Base-by-base conservation (phyloP, 2,888 invertebrate species). In the Athalia rosae region DNA sequence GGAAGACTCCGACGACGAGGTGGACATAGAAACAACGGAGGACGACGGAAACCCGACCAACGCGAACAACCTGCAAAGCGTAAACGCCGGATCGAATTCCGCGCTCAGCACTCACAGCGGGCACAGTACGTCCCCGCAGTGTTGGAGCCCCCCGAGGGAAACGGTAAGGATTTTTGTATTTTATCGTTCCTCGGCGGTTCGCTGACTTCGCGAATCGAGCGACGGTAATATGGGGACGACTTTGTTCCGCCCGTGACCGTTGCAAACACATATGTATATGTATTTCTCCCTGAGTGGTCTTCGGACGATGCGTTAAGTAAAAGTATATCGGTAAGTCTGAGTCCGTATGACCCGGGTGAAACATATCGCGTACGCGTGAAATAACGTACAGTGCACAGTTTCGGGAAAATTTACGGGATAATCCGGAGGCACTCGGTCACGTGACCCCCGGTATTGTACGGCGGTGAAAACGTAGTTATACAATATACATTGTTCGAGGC, bases 1-100 rank as follows among this genome's bases (percentile, higher is more conserved):
- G 88, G 92, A 94, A 9, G 95, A 95, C 83, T 95, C 95, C 79
- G 95, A 96, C 84, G 96, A 95, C 87, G 93, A 94, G 82, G 96
- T 97, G 9, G 97, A 97, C 86, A 96, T 97, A 81, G 97, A 97
- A 88, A 96, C 96, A 8, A 96, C 96, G 0, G 96, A 95, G 85
- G 96, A 96, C 82, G 95, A 95, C 79, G 85, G 84, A 28, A 84
- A 82, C 77, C 82, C 83, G 11, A 61, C 61, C 47, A 28, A 28
- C 28, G 41, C 50, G 59, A 74, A 74, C 41, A 28, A 48, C 59
- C 28, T 28, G 1, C 61, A 48, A 41, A 82, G 82, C 0, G 67
- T 84, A 11, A 84, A 84, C 67, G 83, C 84, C 5, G 79, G 84
- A 8, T 83, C 85, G 13, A 85, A 85, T 77, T 86, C 86, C n/a